Conservation (phyloP, 2,797 vertebrate genomes). For the Remorina albescens region DNA sequence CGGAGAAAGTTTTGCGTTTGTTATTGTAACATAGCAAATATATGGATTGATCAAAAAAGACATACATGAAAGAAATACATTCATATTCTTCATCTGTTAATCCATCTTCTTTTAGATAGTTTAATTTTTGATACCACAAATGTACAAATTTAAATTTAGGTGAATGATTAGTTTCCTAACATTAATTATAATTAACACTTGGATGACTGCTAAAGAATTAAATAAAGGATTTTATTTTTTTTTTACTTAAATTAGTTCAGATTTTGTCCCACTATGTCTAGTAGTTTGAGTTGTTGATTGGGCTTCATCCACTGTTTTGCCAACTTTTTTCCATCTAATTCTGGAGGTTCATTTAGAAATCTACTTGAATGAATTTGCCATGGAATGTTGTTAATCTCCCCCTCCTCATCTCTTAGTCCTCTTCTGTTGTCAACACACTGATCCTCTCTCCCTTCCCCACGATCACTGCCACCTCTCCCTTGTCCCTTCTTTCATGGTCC, state of each 20-base stretch:
- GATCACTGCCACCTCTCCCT: constrained; percentile 85
- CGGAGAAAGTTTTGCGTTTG: neutral
- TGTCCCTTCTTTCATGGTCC: constrained; percentile 84
- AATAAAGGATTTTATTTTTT: constrained; percentile 21
- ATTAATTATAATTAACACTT: constrained; percentile 70
- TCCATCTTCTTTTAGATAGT: too few relatives aligned
- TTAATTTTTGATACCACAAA: too few relatives aligned
- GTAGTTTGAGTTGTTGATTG: constrained; percentile 53
- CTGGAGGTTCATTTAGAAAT: constrained; percentile 61
- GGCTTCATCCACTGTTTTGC: constrained; percentile 46
- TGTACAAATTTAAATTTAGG: constrained; percentile 24
- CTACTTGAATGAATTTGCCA: constrained; percentile 68
- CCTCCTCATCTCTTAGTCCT: constrained; percentile 82
- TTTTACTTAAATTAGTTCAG: constrained; percentile 36
- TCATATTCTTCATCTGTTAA: constrained; percentile 41
- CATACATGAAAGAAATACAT: constrained; percentile 29
- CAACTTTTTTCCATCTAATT: constrained; percentile 64
- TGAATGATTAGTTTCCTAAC: constrained; percentile 69
- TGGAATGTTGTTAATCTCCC: constrained; percentile 81
- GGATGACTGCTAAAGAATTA: constrained; percentile 31
- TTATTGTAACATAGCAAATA: constrained; percentile 16
- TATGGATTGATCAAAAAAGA: constrained; percentile 6
- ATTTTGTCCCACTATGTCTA: constrained; percentile 45
- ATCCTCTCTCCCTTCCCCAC: constrained; percentile 83
- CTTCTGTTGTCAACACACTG: constrained; percentile 83